Conservation (phyloP, 2,797 vertebrate genomes). For the Sarcoramphus papa region DNA sequence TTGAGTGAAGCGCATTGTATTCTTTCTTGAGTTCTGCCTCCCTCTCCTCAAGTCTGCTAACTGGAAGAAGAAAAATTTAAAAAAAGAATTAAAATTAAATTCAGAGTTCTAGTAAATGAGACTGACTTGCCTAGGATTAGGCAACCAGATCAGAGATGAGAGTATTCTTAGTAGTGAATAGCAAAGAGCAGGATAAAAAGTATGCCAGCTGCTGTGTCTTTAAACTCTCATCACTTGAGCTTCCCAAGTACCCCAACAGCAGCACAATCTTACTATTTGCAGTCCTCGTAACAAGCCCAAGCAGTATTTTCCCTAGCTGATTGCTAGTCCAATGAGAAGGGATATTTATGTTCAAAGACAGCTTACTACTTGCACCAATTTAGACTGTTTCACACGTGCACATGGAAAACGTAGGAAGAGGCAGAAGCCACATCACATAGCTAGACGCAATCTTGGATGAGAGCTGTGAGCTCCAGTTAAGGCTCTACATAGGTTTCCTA, state of each 20-base stretch:
- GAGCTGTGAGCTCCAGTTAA: background rate
- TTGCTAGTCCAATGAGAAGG: background rate
- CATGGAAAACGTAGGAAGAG: background rate
- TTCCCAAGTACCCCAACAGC: background rate
- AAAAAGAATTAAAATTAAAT: background rate
- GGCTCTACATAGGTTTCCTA: background rate
- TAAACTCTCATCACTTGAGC: background rate
- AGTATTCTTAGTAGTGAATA: background rate
- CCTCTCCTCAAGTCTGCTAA: constrained; percentile 93
- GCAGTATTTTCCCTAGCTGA: background rate
- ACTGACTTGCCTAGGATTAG: background rate
- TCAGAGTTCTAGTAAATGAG: background rate
- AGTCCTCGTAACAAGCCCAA: background rate
- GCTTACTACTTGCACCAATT: background rate
- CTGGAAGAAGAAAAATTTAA: constrained; percentile 72
- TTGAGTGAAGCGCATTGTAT: constrained; percentile 91
- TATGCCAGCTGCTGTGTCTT: background rate
- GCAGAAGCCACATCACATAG: background rate
- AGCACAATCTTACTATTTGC: background rate
- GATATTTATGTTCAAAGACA: background rate
- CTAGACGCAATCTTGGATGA: background rate
- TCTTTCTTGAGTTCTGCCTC: constrained; percentile 96
- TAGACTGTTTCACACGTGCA: background rate
- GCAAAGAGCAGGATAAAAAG: background rate
- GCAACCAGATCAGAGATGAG: background rate